Percentiles rank a stretch among this genome's conserved stretches.
Conservation (phyloP, 2,888 invertebrate species). For the Drosophila fungiperda region DNA sequence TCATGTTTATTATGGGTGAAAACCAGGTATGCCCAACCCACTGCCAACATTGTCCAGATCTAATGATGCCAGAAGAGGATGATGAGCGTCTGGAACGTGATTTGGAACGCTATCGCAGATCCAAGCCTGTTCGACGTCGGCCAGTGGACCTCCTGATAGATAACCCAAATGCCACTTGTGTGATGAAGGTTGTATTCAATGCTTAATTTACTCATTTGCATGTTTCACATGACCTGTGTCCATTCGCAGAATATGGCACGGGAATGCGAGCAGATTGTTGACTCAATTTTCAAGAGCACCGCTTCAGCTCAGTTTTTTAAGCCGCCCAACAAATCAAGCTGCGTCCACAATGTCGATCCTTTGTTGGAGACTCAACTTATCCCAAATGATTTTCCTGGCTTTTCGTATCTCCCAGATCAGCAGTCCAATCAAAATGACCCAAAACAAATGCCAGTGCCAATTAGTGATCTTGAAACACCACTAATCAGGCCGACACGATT, state of each 20-base stretch:
- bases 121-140: slow-evolving; percentile 52
- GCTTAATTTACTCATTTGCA: neutral
- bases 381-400: slow-evolving; percentile 5
- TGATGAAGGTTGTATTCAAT: slow-evolving; percentile 48
- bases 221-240: neutral
- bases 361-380: neutral
- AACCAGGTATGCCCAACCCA: slow-evolving; percentile 40
- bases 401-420: slow-evolving; percentile 14
- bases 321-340: neutral
- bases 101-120: slow-evolving; percentile 65
- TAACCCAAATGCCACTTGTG: slow-evolving; percentile 48
- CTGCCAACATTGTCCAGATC: slow-evolving; percentile 36
- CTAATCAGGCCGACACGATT: slow-evolving; percentile 55
- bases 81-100: slow-evolving; percentile 67
- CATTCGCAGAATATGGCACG: slow-evolving; percentile 48
- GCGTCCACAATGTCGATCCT: neutral
- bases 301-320: neutral
- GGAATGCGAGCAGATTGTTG: slow-evolving; percentile 52
- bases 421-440: neutral
- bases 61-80: slow-evolving; percentile 35
- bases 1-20: slow-evolving; percentile 78
- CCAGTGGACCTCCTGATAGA: slow-evolving; percentile 40
- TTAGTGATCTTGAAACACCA: slow-evolving; percentile 12
- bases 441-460: slow-evolving; percentile 21
- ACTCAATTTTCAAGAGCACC: slow-evolving; percentile 35